Evolutionary conservation across 2,888 invertebrate species (phyloP).

Genomic region (Atrina japonica): DNA sequence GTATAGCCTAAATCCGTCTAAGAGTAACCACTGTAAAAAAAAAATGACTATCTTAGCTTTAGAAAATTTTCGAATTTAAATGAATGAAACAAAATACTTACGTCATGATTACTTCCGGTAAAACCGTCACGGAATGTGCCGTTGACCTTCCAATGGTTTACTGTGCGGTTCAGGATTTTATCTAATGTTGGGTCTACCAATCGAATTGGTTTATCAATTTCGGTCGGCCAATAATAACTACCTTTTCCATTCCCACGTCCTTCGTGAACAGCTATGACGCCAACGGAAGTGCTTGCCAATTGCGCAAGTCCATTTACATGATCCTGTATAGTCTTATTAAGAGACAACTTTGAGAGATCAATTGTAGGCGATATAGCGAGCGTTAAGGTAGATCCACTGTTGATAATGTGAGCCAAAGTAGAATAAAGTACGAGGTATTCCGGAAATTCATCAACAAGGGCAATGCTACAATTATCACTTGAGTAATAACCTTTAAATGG

Average conservation of each 20-base stretch:
- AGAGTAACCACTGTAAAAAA: too few relatives aligned
- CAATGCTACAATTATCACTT: constrained; percentile 14
- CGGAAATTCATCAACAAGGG: neutral
- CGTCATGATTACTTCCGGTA: constrained; percentile 65
- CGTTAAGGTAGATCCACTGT: constrained; percentile 8
- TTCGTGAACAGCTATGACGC: constrained; percentile 70
- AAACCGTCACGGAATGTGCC: constrained; percentile 66
- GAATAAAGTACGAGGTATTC: neutral
- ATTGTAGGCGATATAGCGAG: constrained; percentile 32
- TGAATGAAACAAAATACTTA: too few relatives aligned
- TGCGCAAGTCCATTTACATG: constrained; percentile 57
- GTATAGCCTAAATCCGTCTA: neutral
- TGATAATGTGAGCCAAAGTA: neutral
- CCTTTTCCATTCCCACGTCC: constrained; percentile 67
- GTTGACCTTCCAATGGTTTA: constrained; percentile 50
- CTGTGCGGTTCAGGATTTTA: constrained; percentile 51
- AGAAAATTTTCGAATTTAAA: too few relatives aligned
- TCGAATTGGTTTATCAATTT: constrained; percentile 48
- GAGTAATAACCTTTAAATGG: constrained; percentile 54
- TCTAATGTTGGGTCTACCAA: constrained; percentile 54
- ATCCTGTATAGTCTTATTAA: constrained; percentile 52
- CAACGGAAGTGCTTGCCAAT: constrained; percentile 50
- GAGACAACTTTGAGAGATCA: constrained; percentile 50
- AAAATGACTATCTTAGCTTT: too few relatives aligned
- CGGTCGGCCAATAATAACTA: constrained; percentile 65